Conservation (phyloP, 2,888 invertebrate species). For the Dynastes maya region DNA sequence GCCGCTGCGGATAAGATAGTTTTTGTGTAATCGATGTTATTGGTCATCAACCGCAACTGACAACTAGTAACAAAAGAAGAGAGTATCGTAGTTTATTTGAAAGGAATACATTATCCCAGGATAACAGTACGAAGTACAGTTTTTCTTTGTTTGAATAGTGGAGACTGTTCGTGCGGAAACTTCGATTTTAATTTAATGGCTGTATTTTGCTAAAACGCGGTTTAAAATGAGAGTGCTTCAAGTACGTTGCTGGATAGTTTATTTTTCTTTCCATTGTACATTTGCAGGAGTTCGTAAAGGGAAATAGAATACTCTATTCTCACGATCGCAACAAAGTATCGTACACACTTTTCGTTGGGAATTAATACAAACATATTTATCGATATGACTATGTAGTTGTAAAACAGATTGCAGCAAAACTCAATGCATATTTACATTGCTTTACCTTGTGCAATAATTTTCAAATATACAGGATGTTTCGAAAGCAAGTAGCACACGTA, state of each 20-base stretch:
- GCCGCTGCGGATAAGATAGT: conserved; percentile 47
- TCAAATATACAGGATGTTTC: no score
- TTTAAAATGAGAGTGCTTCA: neutral
- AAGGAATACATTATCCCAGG: conserved; percentile 36
- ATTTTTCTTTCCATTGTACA: conserved; percentile 4
- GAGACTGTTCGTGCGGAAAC: conserved; percentile 17
- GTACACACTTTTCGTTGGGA: no score
- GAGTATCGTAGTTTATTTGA: conserved; percentile 28
- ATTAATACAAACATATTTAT: no score
- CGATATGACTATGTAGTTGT: no score
- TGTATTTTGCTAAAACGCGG: neutral
- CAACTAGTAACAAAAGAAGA: conserved; percentile 33
- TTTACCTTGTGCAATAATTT: no score
- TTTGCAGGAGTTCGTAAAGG: no score
- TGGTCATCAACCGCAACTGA: conserved; percentile 50
- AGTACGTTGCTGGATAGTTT: neutral
- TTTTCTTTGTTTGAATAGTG: conserved; percentile 3
- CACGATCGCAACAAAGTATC: no score
- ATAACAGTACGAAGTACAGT: neutral
- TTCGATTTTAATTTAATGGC: conserved; percentile 26
- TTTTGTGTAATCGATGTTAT: conserved; percentile 49
- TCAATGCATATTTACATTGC: no score
- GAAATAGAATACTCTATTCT: no score
- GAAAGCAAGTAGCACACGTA: no score
- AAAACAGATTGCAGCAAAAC: no score